Evolutionary conservation across 1,140 invertebrate species (phyloP).

Genomic region (Lethocerus indicus): DNA sequence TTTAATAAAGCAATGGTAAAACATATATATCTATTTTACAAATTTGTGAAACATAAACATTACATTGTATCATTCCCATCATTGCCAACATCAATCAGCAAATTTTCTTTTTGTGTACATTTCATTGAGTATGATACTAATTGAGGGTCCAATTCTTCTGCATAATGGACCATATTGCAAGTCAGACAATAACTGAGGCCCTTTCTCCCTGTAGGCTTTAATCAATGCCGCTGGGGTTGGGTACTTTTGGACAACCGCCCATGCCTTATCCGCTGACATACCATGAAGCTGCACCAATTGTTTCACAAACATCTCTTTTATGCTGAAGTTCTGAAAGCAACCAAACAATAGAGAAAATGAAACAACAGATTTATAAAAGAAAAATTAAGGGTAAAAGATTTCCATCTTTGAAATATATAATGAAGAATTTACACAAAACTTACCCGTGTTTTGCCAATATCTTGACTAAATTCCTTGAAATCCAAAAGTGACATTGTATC

Average conservation of each 20-base stretch:
- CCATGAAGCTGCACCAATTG: conserved; percentile 75
- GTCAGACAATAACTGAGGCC: conserved; percentile 35
- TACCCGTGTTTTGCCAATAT: conserved; percentile 53
- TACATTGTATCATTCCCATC: too few species aligned
- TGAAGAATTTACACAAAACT: conserved; percentile 3
- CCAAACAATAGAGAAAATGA: conserved; percentile 1
- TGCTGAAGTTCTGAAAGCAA: conserved; percentile 45
- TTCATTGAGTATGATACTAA: conserved; percentile 50
- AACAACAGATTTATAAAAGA: not conserved
- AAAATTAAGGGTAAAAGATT: conserved; percentile 1
- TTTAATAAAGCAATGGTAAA: too few species aligned
- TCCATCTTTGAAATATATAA: not conserved
- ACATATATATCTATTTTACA: too few species aligned
- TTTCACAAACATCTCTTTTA: conserved; percentile 75
- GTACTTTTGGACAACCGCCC: conserved; percentile 59
- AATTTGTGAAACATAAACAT: too few species aligned
- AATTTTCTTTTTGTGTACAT: too few species aligned
- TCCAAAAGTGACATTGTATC: conserved; percentile 37
- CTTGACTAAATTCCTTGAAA: conserved; percentile 59
- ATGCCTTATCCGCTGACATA: conserved; percentile 69
- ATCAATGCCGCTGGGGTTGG: conserved; percentile 50
- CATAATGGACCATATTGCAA: conserved; percentile 40
- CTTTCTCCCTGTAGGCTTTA: conserved; percentile 34
- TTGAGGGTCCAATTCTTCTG: conserved; percentile 45
- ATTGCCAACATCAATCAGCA: too few species aligned